Base-by-base conservation (phyloP, 2,113 vertebrate species). In the Indicator indicator region DNA sequence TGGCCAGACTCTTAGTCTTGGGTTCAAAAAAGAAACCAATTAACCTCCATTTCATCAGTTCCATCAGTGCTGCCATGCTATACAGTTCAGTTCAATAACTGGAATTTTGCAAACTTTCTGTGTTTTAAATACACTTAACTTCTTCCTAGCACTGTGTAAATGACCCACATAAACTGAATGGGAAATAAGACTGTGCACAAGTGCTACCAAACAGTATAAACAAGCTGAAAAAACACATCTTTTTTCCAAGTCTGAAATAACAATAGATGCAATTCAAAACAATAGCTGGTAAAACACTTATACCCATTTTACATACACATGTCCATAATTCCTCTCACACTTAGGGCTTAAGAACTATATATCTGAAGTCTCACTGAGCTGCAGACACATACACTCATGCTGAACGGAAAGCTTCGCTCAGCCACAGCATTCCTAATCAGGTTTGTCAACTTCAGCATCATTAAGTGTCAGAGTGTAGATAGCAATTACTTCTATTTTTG, bases 231-330 rank as follows among this genome's bases (percentile, higher is more conserved):
- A 91, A 93, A 36, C 11, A 68, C 2, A 68, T 5, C 26, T 74
- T 69, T 74, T 74, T 20, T 48, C 65, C 30, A 81, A 78, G 21
- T 36, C 60, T 90, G 44, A 84, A 90, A 54, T 69, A 93, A 69
- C 44, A 91, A 88, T 42, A 93, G 80, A 88, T 54, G 50, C 5
- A 5, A 80, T 79, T 74, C 26, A 15, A 78, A 90, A 82, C 70
- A 89, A 82, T 58, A 87, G 32, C 58, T 69, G 30, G 27, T 82
- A 82, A 94, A 92, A 73, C 81, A 89, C 40, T 84, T 89, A 79
- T 12, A 76, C 5, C 10, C 74, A 32, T 71, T 90, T 80, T 44
- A 83, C 4, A 12, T 9, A 64, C 38, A 72, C 40, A 54, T 3
- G 9, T 58, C 32, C 33, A 69, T 27, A 72, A 83, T 73, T 84